These are phyloP conservation scores for Smittia sp. DNA, from an alignment of 2,888 invertebrate genomes.

Conservation along the genomic window DNA sequence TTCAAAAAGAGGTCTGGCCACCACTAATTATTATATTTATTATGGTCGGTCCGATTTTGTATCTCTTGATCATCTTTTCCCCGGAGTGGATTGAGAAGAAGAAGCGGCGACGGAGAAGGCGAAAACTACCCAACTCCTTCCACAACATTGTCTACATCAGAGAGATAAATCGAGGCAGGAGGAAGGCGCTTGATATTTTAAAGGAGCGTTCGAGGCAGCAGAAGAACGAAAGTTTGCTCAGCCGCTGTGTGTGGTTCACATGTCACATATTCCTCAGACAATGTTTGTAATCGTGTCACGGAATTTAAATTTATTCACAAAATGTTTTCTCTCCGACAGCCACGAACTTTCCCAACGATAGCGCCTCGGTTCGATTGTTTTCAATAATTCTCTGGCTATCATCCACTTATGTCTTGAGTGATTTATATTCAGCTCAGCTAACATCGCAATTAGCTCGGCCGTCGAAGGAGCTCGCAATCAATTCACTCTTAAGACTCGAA, in stretches of 20 bases:
- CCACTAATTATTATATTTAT: constrained; percentile 63
- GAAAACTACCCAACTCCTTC: constrained; percentile 42
- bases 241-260: constrained; percentile 70
- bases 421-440: constrained; percentile 75
- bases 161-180: background rate
- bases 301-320: background rate
- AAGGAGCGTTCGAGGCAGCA: background rate
- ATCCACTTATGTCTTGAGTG: constrained; percentile 73
- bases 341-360: constrained; percentile 61
- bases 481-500: constrained; percentile 64
- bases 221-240: constrained; percentile 50
- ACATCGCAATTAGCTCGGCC: constrained; percentile 72
- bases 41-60: constrained; percentile 67
- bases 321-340: constrained; percentile 50
- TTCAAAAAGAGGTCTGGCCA: constrained; percentile 74
- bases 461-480: constrained; percentile 67
- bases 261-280: constrained; percentile 68
- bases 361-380: constrained; percentile 66
- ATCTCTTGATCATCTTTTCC: constrained; percentile 62
- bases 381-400: constrained; percentile 68
- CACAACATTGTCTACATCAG: constrained; percentile 24
- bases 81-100: constrained; percentile 50
- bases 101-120: background rate
- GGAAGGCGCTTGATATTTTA: background rate
- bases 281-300: constrained; percentile 55